These are phyloP conservation scores for Venturia canescens DNA, from an alignment of 1,140 invertebrate species.

Conservation along the genomic window DNA sequence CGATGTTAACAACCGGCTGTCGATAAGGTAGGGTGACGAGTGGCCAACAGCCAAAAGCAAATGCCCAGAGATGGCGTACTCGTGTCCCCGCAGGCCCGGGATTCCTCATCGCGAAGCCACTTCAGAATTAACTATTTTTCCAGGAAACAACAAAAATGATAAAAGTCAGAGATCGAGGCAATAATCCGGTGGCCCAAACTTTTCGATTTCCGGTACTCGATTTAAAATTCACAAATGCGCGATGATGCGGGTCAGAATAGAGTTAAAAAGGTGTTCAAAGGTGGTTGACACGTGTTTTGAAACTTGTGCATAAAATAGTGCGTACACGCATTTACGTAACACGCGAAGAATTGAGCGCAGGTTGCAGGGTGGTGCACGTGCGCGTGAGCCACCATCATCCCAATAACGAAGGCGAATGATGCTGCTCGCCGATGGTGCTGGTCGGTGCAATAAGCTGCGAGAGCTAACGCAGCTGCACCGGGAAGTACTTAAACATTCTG, in stretches of 20 bases:
- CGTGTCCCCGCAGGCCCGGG: no score
- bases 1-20: no score
- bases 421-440: constrained; percentile 28
- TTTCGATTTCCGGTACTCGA: neutral
- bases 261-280: neutral
- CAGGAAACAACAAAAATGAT: no score
- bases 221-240: neutral
- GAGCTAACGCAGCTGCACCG: constrained; percentile 63
- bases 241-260: constrained; percentile 31
- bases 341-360: constrained; percentile 4
- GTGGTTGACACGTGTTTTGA: constrained; percentile 34
- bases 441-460: constrained; percentile 25
- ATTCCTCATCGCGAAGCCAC: no score
- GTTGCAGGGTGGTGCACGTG: constrained; percentile 27
- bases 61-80: no score
- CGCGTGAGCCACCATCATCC: constrained; percentile 2
- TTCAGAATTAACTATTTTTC: no score
- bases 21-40: no score
- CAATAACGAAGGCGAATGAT: neutral
- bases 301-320: neutral
- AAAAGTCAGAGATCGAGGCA: no score
- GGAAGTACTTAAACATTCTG: constrained; percentile 73
- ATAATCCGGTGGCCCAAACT: neutral
- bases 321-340: constrained; percentile 7
- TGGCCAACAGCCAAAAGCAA: no score